Conservation (phyloP, 2,888 invertebrate species). For the Ochlodes sylvanus region DNA sequence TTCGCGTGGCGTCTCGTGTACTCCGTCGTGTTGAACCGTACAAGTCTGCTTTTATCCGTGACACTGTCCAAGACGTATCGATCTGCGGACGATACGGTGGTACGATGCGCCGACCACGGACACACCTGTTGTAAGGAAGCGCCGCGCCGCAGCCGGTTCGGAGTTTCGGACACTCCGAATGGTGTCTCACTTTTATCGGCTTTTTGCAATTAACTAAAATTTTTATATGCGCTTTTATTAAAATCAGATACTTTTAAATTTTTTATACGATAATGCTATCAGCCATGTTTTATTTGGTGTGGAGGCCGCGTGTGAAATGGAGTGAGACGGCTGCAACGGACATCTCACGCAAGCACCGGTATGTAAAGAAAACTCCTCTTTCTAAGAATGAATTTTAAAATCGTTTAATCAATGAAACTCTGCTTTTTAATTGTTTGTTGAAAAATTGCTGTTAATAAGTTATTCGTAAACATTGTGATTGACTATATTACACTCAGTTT, state of each 20-base stretch:
- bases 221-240: neutral
- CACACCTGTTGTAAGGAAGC: slow-evolving; percentile 25
- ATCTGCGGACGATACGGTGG: slow-evolving; percentile 10
- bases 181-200: slow-evolving; percentile 2
- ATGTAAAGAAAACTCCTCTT: slow-evolving; percentile 74
- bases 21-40: slow-evolving; percentile 2
- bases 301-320: slow-evolving; percentile 73
- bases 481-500: no score
- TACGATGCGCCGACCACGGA: neutral
- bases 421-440: neutral
- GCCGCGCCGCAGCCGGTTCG: no score
- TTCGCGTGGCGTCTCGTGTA: slow-evolving; percentile 19
- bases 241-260: neutral
- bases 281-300: slow-evolving; percentile 36
- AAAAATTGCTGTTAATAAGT: no score
- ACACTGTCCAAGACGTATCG: slow-evolving; percentile 19
- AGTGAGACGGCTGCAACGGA: slow-evolving; percentile 62
- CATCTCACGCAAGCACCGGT: slow-evolving; percentile 69
- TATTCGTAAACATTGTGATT: no score
- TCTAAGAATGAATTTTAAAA: slow-evolving; percentile 38
- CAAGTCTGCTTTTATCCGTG: slow-evolving; percentile 13
- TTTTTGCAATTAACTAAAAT: neutral
- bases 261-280: neutral
- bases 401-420: slow-evolving; percentile 10
- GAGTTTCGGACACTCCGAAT: neutral